Conservation (phyloP, 1,140 invertebrate genomes). For the Camponotus floridanus region DNA sequence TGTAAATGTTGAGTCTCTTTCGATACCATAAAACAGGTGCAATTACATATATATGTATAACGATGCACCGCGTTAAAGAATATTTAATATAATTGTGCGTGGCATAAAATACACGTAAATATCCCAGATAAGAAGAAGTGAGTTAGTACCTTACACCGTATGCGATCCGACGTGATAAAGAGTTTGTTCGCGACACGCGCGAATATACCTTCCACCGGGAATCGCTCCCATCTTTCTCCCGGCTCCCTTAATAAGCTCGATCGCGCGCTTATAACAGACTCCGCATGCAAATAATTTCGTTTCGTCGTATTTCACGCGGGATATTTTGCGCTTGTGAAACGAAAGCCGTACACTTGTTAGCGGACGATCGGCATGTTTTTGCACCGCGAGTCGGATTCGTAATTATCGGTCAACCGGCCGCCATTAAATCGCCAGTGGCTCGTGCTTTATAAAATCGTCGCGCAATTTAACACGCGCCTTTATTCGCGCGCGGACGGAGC, state of each 20-base stretch:
- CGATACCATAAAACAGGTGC: neutral
- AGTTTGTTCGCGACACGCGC: conserved; percentile 3
- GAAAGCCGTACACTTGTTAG: neutral
- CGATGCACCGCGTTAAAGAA: too few species aligned
- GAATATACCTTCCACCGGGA: neutral
- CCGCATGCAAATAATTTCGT: conserved; percentile 24
- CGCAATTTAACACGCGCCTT: neutral
- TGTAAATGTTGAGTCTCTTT: too few species aligned
- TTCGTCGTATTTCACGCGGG: conserved; percentile 4
- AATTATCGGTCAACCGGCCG: conserved; percentile 11
- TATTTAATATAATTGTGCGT: conserved; percentile 7
- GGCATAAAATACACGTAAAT: neutral
- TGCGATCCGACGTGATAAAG: conserved; percentile 9
- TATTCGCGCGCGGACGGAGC: neutral
- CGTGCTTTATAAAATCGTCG: neutral
- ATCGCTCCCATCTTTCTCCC: conserved; percentile 14
- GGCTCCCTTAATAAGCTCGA: conserved; percentile 14
- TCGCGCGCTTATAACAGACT: neutral
- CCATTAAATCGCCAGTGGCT: neutral
- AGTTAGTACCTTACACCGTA: too few species aligned
- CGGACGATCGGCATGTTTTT: neutral
- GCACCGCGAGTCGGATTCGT: neutral
- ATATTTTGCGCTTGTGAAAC: neutral
- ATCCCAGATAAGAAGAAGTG: neutral
- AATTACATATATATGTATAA: neutral